Percentiles rank a stretch among this genome's conserved stretches.
Evolutionary conservation across 2,888 invertebrate species (phyloP).

Genomic region (Diadromus collaris): DNA sequence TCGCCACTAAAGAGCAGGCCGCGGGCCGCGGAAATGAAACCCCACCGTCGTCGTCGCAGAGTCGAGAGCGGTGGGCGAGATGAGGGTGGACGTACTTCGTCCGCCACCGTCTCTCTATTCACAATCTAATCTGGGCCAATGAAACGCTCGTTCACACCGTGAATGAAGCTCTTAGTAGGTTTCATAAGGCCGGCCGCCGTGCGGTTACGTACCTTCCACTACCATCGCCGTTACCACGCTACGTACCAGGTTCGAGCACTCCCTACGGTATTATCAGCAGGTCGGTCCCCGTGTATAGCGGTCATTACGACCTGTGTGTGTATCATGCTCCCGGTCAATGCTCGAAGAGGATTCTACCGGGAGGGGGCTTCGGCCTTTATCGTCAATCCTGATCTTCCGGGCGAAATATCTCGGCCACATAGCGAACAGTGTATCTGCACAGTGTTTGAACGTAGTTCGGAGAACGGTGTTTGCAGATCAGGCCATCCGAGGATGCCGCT

Average conservation of each 20-base stretch:
- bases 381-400: slow-evolving; percentile 14
- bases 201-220: slow-evolving; percentile 49
- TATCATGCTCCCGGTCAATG: not conserved
- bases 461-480: not conserved
- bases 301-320: slow-evolving; percentile 12
- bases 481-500: not conserved
- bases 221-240: slow-evolving; percentile 1
- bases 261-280: slow-evolving; percentile 21
- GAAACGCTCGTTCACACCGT: slow-evolving; percentile 69
- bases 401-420: not conserved
- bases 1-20: slow-evolving; percentile 52
- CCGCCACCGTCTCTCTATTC: slow-evolving; percentile 66
- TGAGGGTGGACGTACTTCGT: slow-evolving; percentile 42
- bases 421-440: not conserved
- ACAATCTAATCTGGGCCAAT: slow-evolving; percentile 72
- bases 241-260: slow-evolving; percentile 3
- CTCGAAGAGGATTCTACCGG: not conserved
- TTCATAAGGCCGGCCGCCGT: slow-evolving; percentile 32
- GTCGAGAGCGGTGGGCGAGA: slow-evolving; percentile 2
- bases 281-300: slow-evolving; percentile 35
- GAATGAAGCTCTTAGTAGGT: slow-evolving; percentile 63
- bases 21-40: slow-evolving; percentile 64
- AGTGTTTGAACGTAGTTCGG: slow-evolving; percentile 3
- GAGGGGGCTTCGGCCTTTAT: slow-evolving; percentile 1
- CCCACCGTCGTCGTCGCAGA: slow-evolving; percentile 38